Evolutionary conservation across 2,113 vertebrate species (phyloP), one percentile per base, ranked within the genome.

Genomic region (Turnix velox): DNA sequence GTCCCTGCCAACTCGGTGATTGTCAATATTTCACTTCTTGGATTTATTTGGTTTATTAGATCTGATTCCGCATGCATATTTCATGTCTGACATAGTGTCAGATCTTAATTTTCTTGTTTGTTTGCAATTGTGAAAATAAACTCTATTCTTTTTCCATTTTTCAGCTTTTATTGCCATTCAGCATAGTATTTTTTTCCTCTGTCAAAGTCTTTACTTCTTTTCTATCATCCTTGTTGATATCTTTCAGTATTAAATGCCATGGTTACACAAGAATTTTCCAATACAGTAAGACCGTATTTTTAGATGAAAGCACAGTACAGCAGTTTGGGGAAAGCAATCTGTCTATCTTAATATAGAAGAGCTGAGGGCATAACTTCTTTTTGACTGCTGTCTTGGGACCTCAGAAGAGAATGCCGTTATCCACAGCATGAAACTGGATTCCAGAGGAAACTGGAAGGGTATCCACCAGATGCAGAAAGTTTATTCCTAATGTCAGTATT

Each of bases 401-500:
- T 78, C 16, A 16, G 25, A 66, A 62, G 8, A 10, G 63, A 74
- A 51, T 1, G 1, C 7, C 51, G 13, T 30, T 66, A 66, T 62
- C 46, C 65, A 51, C 3, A 43, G n/a, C 30, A 37, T n/a, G n/a
- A n/a, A n/a, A n/a, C 42, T 46, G 9, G 7, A n/a, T n/a, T n/a
- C n/a, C n/a, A 43, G 30, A 7, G 54, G n/a, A 80, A 87, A 73
- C 18, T 7, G 24, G 24, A 69, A 18, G 9, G 33, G 18, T 71
- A 14, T 52, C 17, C 30, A n/a, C 3, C 24, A 40, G 55, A 12
- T 1, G 0, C 27, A 55, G 48, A 23, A 37, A 4, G 35, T 45
- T 79, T 58, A 42, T 14, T 49, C 71, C 10, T 1, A 73, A 19
- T 0, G 0, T 2, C 20, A 28, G 19, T 3, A n/a, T 46, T 25